A percentile compares a stretch with the other conserved stretches of the same genome.
Evolutionary conservation across 2,797 vertebrate genomes (phyloP).

Genomic region (Uromys caudimaculatus): DNA sequence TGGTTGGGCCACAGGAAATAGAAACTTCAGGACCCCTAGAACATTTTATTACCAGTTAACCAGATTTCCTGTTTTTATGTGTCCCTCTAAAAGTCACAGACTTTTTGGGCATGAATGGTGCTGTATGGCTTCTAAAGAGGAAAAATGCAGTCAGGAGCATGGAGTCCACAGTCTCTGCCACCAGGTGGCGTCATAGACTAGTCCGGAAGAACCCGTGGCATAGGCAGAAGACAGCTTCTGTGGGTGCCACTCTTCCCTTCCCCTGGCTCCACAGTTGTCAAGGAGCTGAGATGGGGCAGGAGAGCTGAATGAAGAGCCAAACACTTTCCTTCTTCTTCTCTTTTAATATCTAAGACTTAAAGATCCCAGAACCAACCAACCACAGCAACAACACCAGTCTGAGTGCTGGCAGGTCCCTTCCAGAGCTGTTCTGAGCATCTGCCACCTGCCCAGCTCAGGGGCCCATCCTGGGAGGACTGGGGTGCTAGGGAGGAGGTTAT

Average conservation of each 20-base stretch:
- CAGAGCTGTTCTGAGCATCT: constrained; percentile 79
- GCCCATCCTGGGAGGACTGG: not conserved
- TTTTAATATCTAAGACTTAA: constrained; percentile 81
- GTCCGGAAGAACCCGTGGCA: not conserved
- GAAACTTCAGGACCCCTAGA: not conserved
- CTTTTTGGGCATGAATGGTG: rapidly evolving
- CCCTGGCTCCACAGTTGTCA: not conserved
- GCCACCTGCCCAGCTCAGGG: too few species aligned
- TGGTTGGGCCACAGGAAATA: not conserved
- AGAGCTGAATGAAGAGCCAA: constrained; percentile 73
- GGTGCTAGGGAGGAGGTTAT: not conserved
- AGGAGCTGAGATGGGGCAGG: constrained; percentile 33
- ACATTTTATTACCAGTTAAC: not conserved
- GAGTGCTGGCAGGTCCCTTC: constrained; percentile 70
- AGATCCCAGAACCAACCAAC: constrained; percentile 24
- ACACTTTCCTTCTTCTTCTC: constrained; percentile 27
- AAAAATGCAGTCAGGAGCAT: too few species aligned
- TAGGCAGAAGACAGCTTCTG: not conserved
- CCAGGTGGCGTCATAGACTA: constrained; percentile 69
- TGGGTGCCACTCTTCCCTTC: not conserved
- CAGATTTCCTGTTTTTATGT: not conserved
- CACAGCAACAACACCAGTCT: not conserved
- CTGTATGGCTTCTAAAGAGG: not conserved
- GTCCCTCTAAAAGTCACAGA: not conserved
- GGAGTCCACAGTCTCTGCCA: not conserved